Conservation (phyloP, 2,888 invertebrate genomes). For the Empis stercorea region DNA sequence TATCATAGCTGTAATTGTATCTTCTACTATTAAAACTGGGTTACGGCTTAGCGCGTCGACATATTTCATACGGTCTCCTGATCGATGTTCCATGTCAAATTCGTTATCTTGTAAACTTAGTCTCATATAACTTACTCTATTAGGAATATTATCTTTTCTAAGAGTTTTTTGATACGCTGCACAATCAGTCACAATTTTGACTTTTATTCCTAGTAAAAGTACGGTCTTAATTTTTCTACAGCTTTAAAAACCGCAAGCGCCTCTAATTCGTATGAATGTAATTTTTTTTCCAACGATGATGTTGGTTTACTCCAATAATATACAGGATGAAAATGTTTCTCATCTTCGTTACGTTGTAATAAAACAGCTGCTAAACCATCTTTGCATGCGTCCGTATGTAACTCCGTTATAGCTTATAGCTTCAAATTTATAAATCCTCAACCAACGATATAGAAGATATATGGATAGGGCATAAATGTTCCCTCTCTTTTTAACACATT, state of each 20-base stretch:
- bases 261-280: conserved; percentile 19
- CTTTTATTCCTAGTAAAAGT: conserved; percentile 19
- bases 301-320: not conserved
- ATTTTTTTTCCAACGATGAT: conserved; percentile 14
- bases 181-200: conserved; percentile 22
- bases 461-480: too few species aligned
- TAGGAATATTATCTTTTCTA: too few species aligned
- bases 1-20: too few species aligned
- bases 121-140: too few species aligned
- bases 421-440: not conserved
- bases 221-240: conserved; percentile 13
- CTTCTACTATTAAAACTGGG: too few species aligned
- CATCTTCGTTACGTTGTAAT: not conserved
- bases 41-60: too few species aligned
- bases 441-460: too few species aligned
- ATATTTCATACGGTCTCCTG: too few species aligned
- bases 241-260: not conserved
- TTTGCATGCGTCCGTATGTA: not conserved
- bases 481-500: too few species aligned
- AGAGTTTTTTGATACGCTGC: conserved; percentile 18
- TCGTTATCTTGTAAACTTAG: too few species aligned
- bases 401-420: not conserved
- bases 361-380: conserved; percentile 3
- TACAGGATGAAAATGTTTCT: conserved; percentile 1
- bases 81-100: too few species aligned